phyloP scores from a whole-genome alignment of 2,888 invertebrate genomes.

The Melanostoma mellinum region DNA sequence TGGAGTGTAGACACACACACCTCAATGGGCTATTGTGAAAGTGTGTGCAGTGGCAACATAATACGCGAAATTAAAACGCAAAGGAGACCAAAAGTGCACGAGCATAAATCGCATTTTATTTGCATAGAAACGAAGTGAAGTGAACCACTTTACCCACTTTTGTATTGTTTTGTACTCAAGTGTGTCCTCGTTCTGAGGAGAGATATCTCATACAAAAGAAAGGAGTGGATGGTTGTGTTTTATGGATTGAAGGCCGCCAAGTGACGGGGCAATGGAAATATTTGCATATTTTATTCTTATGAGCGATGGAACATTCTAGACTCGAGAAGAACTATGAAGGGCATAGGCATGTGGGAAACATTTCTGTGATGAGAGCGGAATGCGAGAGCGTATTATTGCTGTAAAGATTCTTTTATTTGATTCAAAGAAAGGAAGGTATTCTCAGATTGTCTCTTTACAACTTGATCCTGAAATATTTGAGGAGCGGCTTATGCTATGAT shows the following conservation, averaged over 20 bases:
- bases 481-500: too few species aligned
- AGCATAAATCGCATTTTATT: slow-evolving; percentile 70
- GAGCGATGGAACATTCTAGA: too few species aligned
- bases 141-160: slow-evolving; percentile 71
- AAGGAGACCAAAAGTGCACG: slow-evolving; percentile 69
- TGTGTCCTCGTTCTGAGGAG: slow-evolving; percentile 60
- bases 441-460: too few species aligned
- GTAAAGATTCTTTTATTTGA: too few species aligned
- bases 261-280: too few species aligned
- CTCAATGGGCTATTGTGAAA: slow-evolving; percentile 38
- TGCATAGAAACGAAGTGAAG: slow-evolving; percentile 68
- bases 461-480: too few species aligned
- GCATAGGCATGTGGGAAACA: too few species aligned
- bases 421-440: too few species aligned
- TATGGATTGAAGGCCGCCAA: slow-evolving; percentile 18
- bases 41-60: slow-evolving; percentile 52
- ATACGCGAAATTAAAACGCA: slow-evolving; percentile 66
- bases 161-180: slow-evolving; percentile 57
- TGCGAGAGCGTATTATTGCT: too few species aligned
- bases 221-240: slow-evolving; percentile 12
- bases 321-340: too few species aligned
- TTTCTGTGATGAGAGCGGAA: too few species aligned
- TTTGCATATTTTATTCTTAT: too few species aligned
- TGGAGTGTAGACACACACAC: slow-evolving; percentile 16
- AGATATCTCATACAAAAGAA: slow-evolving; percentile 25